These are phyloP conservation scores for Plectropomus leopardus DNA, from an alignment of 2,113 vertebrate genomes.

Conservation along the genomic window DNA sequence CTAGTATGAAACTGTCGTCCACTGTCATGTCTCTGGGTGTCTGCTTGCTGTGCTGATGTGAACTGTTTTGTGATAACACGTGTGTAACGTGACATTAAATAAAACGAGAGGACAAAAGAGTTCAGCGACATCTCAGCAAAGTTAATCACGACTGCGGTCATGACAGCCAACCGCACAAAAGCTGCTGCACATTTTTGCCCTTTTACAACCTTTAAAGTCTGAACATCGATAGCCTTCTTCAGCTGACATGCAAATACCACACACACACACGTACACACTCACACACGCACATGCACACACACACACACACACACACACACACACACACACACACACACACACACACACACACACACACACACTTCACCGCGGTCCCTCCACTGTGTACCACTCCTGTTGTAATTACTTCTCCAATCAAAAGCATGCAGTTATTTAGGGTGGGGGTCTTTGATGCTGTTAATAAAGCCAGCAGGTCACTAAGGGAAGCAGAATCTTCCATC, in stretches of 20 bases:
- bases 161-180: conserved; percentile 42
- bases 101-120: conserved; percentile 62
- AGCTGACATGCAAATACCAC: conserved; percentile 51
- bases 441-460: not conserved
- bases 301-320: too few relatives aligned
- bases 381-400: conserved; percentile 37
- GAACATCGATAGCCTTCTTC: conserved; percentile 54
- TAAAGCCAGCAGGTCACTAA: conserved; percentile 2
- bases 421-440: not conserved
- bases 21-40: conserved; percentile 6
- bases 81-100: conserved; percentile 72
- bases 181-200: conserved; percentile 55
- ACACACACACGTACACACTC: too few relatives aligned
- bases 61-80: conserved; percentile 37
- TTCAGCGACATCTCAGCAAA: conserved; percentile 25
- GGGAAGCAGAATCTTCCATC: conserved; percentile 9
- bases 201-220: conserved; percentile 77
- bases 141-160: conserved; percentile 45
- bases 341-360: not conserved
- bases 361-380: not conserved
- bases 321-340: too few relatives aligned
- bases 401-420: conserved; percentile 57
- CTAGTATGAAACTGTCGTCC: not conserved
- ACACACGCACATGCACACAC: too few relatives aligned
- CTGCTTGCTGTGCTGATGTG: conserved; percentile 36